phyloP scores from a whole-genome alignment of 2,797 vertebrate species.

The Platyrinchus mystaceus region DNA sequence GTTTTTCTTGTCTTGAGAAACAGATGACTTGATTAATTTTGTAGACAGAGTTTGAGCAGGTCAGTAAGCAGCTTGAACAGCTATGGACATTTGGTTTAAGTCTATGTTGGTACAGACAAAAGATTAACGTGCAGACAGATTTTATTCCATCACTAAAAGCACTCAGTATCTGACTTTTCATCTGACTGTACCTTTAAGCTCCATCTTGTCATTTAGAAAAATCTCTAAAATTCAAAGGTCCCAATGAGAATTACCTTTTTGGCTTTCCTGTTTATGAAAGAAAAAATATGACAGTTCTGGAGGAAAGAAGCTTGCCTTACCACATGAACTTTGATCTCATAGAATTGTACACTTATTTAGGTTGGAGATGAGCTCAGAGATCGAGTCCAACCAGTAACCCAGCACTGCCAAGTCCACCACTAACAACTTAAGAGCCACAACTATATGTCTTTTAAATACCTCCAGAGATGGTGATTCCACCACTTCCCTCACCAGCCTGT shows the following conservation, averaged over 20 bases:
- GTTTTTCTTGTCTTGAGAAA: neutral
- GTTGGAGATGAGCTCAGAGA: neutral
- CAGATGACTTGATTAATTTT: neutral
- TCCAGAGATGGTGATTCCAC: neutral
- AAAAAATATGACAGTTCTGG: neutral
- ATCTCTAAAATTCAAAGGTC: neutral
- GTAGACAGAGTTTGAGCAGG: neutral
- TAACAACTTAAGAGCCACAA: neutral
- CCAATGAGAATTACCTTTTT: neutral
- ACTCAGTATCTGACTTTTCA: neutral
- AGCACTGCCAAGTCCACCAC: neutral
- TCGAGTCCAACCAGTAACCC: fast-evolving
- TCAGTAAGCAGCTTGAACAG: neutral
- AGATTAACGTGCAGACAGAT: neutral
- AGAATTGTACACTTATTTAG: neutral
- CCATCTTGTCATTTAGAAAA: neutral
- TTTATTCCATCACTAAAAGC: neutral
- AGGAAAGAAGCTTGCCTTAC: neutral
- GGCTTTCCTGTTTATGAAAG: neutral
- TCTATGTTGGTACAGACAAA: neutral
- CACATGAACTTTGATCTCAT: fast-evolving
- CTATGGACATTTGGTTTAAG: neutral
- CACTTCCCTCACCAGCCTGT: neutral
- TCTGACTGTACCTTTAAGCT: neutral
- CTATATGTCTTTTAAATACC: neutral